Conservation (phyloP, 2,113 vertebrate species). For the Tachysurus fulvidraco region DNA sequence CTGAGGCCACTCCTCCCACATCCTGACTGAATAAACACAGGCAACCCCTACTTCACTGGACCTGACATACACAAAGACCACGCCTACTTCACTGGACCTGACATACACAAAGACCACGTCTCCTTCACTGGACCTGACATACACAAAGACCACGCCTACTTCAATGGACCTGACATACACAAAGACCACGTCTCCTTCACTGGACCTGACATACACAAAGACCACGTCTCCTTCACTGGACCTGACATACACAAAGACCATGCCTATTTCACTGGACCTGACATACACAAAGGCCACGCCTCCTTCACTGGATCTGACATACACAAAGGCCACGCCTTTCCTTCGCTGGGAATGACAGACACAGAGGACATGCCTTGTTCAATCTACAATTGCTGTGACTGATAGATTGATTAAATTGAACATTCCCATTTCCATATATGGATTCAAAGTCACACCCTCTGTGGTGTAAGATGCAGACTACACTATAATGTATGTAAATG, state of each 20-base stretch:
- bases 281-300: neutral
- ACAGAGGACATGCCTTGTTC: neutral
- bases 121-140: neutral
- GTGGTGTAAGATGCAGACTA: neutral
- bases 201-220: neutral
- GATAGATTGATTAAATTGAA: neutral
- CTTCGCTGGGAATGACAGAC: neutral
- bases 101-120: neutral
- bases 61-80: neutral
- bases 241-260: neutral
- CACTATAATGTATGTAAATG: neutral
- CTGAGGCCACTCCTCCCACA: neutral
- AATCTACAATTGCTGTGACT: neutral
- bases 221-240: neutral
- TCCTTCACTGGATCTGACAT: neutral
- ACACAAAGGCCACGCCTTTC: neutral
- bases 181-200: neutral
- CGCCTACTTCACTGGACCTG: neutral
- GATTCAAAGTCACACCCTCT: neutral
- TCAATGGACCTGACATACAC: neutral
- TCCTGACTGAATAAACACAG: neutral
- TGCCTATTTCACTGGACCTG: neutral
- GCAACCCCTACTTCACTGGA: neutral
- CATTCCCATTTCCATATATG: neutral
- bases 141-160: neutral